Base-by-base conservation (phyloP, 2,797 vertebrate species). In the Microctenopoma stevenorrisi region DNA sequence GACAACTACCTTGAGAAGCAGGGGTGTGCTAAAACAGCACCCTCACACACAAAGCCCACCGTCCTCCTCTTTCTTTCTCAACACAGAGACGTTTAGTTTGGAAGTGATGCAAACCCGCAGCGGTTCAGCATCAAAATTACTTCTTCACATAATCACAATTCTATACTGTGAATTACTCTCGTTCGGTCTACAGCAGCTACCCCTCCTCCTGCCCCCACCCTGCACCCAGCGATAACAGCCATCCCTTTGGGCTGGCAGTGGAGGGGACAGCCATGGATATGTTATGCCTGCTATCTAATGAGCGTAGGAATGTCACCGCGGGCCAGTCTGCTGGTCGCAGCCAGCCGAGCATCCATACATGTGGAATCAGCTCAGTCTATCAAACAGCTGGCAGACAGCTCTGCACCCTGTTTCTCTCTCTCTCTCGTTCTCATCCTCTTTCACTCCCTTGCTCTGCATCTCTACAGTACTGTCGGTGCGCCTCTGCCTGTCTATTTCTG, bases 221-320 rank as follows among this genome's bases (percentile, higher is more conserved):
- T 84, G 81, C 58, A 76, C 61, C 77, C 68, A 73, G 67, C 86
- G 85, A 88, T 84, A 91, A 86, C 85, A 78, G 81, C 83, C 76
- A 61, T 70, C 78, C 83, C 89, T 81, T 70, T 16, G 50, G 87
- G 88, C 74, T 54, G 74, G 72, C 71, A 65, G 77, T 13, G 38
- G 54, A 74, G 77, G 87, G 89, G 88, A 88, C 84, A 76, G 82
- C 76, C 70, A 62, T 76, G 88, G 89, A 88, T 84, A 68, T 91
- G 86, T 91, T 91, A 83, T 80, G 87, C 84, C 81, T 87, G 88
- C 90, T 83, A 79, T 88, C 85, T 91, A 91, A 92, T 91, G 91
- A 91, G 90, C 78, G 54, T 77, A 53, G 68, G 90, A 84, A 91
- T 89, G 87, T 89, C 87, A 91, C 85, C 51, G 78, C 64, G 83